Conservation (phyloP, 1,140 invertebrate species). For the Atta texana region DNA sequence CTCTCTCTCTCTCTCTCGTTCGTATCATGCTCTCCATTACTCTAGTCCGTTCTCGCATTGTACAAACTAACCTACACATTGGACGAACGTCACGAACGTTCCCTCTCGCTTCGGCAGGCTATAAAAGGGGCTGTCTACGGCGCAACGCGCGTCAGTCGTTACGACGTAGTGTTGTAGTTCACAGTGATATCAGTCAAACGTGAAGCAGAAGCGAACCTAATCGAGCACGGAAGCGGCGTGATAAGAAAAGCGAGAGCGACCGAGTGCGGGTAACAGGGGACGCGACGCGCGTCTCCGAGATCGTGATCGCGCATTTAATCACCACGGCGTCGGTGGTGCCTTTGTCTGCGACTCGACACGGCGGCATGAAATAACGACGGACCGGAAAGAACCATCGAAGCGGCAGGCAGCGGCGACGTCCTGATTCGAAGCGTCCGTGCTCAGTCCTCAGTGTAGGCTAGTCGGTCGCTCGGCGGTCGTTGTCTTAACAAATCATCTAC, state of each 20-base stretch:
- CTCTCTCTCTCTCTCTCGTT: neutral
- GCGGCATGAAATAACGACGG: slow-evolving; percentile 82
- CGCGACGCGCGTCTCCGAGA: slow-evolving; percentile 34
- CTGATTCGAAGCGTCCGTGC: slow-evolving; percentile 82
- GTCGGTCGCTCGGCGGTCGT: slow-evolving; percentile 82
- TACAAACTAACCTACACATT: neutral
- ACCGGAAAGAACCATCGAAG: slow-evolving; percentile 73
- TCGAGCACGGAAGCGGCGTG: slow-evolving; percentile 6
- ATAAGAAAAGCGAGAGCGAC: slow-evolving; percentile 43
- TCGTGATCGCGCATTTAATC: neutral
- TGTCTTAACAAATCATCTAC: slow-evolving; percentile 60
- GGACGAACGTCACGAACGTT: neutral
- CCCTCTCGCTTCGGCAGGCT: slow-evolving; percentile 21
- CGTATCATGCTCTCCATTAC: slow-evolving; percentile 5
- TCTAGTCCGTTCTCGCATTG: neutral
- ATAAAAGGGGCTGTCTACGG: slow-evolving; percentile 62
- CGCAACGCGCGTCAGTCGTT: slow-evolving; percentile 56
- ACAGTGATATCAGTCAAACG: no score
- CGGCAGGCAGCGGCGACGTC: slow-evolving; percentile 68
- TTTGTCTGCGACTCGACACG: neutral
- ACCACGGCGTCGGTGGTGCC: neutral
- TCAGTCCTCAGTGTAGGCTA: slow-evolving; percentile 87
- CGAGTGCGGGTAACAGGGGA: neutral
- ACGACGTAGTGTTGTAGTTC: neutral
- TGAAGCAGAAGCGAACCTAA: neutral